Conservation (phyloP, 2,797 vertebrate genomes). For the Bovichtus diacanthus region DNA sequence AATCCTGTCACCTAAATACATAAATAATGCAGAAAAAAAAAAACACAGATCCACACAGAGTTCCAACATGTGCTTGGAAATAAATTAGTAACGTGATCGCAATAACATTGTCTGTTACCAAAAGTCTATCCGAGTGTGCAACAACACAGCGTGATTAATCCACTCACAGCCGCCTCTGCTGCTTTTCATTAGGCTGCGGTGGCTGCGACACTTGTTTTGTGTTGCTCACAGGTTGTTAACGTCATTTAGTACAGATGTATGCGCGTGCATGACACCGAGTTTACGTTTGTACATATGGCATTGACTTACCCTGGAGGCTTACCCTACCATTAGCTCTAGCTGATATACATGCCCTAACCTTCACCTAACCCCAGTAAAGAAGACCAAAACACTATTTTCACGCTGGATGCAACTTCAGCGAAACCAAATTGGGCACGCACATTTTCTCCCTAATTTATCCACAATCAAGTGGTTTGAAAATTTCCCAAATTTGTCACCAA, state of each 20-base stretch:
- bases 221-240: slow-evolving; percentile 68
- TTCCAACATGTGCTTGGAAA: slow-evolving; percentile 49
- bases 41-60: neutral
- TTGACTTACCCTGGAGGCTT: slow-evolving; percentile 13
- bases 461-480: slow-evolving; percentile 28
- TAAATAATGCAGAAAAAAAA: slow-evolving; percentile 42
- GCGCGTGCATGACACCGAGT: slow-evolving; percentile 21
- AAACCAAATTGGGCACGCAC: slow-evolving; percentile 17
- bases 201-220: slow-evolving; percentile 72
- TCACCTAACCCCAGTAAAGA: slow-evolving; percentile 38
- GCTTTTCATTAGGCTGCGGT: slow-evolving; percentile 69
- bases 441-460: slow-evolving; percentile 8
- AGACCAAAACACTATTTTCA: slow-evolving; percentile 12
- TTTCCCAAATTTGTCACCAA: slow-evolving; percentile 16
- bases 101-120: slow-evolving; percentile 35
- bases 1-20: slow-evolving; percentile 35
- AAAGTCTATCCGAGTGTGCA: slow-evolving; percentile 29
- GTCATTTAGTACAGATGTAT: slow-evolving; percentile 61
- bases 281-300: slow-evolving; percentile 43
- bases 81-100: slow-evolving; percentile 58
- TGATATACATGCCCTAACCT: slow-evolving; percentile 32
- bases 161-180: slow-evolving; percentile 43
- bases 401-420: slow-evolving; percentile 11
- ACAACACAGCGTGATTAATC: slow-evolving; percentile 53
- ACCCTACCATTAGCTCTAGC: slow-evolving; percentile 44